A percentile compares a stretch with the other conserved stretches of the same genome.
Evolutionary conservation across 2,888 invertebrate species (phyloP).

Genomic region (Clusia tigrina): DNA sequence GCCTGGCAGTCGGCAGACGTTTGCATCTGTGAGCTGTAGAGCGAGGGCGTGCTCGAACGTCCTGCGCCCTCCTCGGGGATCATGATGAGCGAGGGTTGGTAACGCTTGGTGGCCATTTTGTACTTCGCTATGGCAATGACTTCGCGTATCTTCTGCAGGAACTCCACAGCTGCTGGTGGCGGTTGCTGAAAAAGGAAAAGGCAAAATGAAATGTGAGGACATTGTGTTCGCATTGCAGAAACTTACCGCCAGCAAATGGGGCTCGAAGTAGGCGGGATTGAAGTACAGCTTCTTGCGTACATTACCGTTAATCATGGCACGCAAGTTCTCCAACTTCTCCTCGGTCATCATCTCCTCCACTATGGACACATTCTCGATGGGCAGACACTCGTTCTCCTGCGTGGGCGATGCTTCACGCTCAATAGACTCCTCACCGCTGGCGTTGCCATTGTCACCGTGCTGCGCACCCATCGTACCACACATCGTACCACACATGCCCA

Average conservation of each 20-base stretch:
- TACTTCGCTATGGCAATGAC: slow-evolving; percentile 89
- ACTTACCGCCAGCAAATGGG: slow-evolving; percentile 81
- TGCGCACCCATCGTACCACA: slow-evolving; percentile 73
- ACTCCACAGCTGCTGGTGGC: slow-evolving; percentile 89
- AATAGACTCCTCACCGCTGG: slow-evolving; percentile 38
- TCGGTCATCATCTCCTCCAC: slow-evolving; percentile 76
- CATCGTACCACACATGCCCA: slow-evolving; percentile 39
- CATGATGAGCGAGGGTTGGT: slow-evolving; percentile 78
- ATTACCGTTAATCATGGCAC: slow-evolving; percentile 73
- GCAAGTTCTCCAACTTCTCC: slow-evolving; percentile 72
- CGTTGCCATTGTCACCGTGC: slow-evolving; percentile 41
- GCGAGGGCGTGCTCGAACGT: slow-evolving; percentile 54
- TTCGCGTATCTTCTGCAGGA: slow-evolving; percentile 86
- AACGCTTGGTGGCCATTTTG: slow-evolving; percentile 84
- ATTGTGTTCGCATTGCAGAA: not conserved
- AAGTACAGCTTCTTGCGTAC: slow-evolving; percentile 84
- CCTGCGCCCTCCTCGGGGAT: slow-evolving; percentile 77
- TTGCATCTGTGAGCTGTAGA: slow-evolving; percentile 66
- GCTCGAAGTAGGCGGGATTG: slow-evolving; percentile 91
- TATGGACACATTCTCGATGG: slow-evolving; percentile 85
- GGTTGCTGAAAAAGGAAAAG: slow-evolving; percentile 71
- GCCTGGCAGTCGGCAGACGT: slow-evolving; percentile 43
- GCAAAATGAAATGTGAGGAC: not conserved
- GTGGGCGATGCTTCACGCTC: slow-evolving; percentile 53
- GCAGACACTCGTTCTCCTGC: slow-evolving; percentile 73